Conservation (phyloP, 2,113 vertebrate species). For the Athene cunicularia region DNA sequence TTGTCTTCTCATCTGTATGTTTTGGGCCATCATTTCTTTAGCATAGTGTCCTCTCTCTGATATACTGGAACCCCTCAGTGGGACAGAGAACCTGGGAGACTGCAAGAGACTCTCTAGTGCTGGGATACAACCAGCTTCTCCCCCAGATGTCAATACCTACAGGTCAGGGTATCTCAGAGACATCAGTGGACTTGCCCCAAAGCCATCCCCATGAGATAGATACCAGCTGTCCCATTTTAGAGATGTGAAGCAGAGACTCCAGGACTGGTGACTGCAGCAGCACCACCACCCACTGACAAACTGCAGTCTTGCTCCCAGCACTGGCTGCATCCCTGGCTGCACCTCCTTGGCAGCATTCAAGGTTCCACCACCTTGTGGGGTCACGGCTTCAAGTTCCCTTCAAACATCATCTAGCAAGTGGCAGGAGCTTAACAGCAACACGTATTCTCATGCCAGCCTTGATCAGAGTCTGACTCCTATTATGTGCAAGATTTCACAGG, state of each 20-base stretch:
- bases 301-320: accelerated
- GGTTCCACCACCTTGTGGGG: not conserved
- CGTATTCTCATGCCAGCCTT: not conserved
- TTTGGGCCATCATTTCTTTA: not conserved
- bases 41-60: not conserved
- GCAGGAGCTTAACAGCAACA: not conserved
- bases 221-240: not conserved
- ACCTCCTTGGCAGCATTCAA: accelerated
- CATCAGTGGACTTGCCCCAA: not conserved
- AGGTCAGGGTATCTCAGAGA: not conserved
- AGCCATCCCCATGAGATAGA: not conserved
- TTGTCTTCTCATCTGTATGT: not conserved
- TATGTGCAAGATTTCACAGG: not conserved
- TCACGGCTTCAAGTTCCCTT: not conserved
- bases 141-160: too few relatives aligned
- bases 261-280: not conserved
- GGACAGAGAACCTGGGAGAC: not conserved
- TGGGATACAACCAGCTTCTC: not conserved
- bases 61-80: not conserved
- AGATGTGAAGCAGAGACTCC: not conserved
- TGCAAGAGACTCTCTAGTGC: not conserved
- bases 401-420: not conserved
- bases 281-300: not conserved
- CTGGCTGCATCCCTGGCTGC: accelerated
- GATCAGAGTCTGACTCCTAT: not conserved